Evolutionary conservation across 2,888 invertebrate species (phyloP), one percentile per base, ranked within the genome.

Genomic region (Nezara viridula): DNA sequence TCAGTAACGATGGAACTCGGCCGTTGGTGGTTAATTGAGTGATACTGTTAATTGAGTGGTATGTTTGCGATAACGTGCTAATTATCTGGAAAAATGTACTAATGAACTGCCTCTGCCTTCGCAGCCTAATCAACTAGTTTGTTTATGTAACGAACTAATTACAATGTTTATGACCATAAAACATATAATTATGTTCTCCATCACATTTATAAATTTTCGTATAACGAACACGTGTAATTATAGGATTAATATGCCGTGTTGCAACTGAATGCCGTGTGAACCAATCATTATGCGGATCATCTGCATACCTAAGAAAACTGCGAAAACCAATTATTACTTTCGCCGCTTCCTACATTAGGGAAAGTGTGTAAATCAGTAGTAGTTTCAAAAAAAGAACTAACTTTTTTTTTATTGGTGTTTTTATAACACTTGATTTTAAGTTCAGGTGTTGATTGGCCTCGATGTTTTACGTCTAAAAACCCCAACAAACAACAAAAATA

Each of bases 131-230:
- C 37, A 73, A 37, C 37, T 21, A 32, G 66, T 73, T 37, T 27
- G 19, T 73, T 73, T 73, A 73, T 73, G 66, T 73, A 73, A 73
- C 66, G 32, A 9, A 73, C 32, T 73, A 37, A 73, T 73, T 73
- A 73, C 66, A 32, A 73, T 73, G 66, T 73, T 73, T 73, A 73
- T 73, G 66, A 37, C 37, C 2, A 37, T 73, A 73, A 32, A 7
- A 9, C 19, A 73, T 73, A 73, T 73, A 73, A 73, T 73, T 37
- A 73, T 73, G 14, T 73, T 19, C 32, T 37, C 32, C 0, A 3
- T 19, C 66, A 27, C 37, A 37, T 73, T 73, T 73, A 73, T 37
- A 21, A 32, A 37, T 19, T 73, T 73, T 21, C 4, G 66, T 21
- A 21, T 73, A 73, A 37, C 21, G 19, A 21, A 60, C 19, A 19